Evolutionary conservation across 2,888 invertebrate species (phyloP), one percentile per base, ranked within the genome.

Genomic region (Andricus quercusramuli): DNA sequence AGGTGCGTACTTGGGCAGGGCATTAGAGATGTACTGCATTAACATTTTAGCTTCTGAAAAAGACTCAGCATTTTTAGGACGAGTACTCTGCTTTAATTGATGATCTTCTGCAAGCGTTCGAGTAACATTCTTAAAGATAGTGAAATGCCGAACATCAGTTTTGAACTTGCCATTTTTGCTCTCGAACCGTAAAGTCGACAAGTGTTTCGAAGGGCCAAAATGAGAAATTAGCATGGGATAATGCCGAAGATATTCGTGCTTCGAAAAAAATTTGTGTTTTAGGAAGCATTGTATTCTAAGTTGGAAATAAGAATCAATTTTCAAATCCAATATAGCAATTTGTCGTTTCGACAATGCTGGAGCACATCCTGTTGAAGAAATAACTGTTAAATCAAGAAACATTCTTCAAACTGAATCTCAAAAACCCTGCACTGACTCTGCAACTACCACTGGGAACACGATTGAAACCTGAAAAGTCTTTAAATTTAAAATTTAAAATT

Each of bases 171-270:
- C 3, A 68, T 68, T 17, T 32, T 44, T 44, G 37, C 44, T 41
- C 29, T 68, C 44, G 6, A 68, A 17, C 15, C 68, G 68, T 9
- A 41, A 44, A 13, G 68, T 68, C 32, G 20, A 68, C 2, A 22
- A 6, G 15, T 68, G 68, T 68, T 44, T 41, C 20, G 44, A 25
- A 13, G 68, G 68, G 20, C 68, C 68, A 68, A 68, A 68, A 13
- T 68, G 44, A 1, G 29, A 17, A 64, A 25, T 25, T 64, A 64
- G 17, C 25, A 15, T 29, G 3, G 64, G 64, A 29, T 41, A 44
- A 41, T 47, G 68, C 13, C 4, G n/a, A 17, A 22, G 13, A 41
- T 29, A 41, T 22, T 68, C 29, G 17, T 68, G 68, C 32, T 68
- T 68, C 8, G 68, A 44, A 3, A 17, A 5, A 2, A 68, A 4